These are phyloP conservation scores for Drosophila pachea DNA, from an alignment of 1,140 invertebrate species.

Conservation along the genomic window DNA sequence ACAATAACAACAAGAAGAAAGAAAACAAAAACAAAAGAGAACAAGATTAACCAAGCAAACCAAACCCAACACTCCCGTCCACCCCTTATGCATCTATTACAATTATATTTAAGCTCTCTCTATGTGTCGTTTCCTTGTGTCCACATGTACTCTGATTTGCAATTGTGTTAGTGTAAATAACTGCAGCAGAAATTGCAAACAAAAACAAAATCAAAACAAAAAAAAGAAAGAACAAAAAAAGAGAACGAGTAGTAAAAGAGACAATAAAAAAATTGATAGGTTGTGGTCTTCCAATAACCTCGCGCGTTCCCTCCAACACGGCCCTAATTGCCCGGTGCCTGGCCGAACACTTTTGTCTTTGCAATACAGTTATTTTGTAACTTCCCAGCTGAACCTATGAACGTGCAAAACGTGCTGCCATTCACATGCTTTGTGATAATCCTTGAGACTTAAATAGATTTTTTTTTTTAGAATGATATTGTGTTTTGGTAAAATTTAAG, in stretches of 20 bases:
- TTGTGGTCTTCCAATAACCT: slow-evolving; percentile 34
- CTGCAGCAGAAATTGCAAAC: slow-evolving; percentile 66
- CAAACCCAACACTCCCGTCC: not conserved
- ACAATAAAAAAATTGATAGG: slow-evolving; percentile 37
- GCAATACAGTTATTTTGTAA: slow-evolving; percentile 3
- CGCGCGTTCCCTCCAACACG: not conserved
- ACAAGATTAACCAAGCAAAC: slow-evolving; percentile 25
- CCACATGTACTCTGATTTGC: slow-evolving; percentile 1
- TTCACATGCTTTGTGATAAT: not conserved
- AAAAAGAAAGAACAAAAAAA: slow-evolving; percentile 23
- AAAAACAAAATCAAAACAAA: slow-evolving; percentile 47
- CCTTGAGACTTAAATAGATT: not conserved
- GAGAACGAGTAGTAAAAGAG: slow-evolving; percentile 3
- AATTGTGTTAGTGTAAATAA: slow-evolving; percentile 26
- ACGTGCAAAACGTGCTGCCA: slow-evolving; percentile 7
- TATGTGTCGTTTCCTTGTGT: slow-evolving; percentile 12
- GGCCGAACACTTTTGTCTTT: slow-evolving; percentile 22
- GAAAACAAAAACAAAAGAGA: slow-evolving; percentile 17
- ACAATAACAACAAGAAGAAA: slow-evolving; percentile 34
- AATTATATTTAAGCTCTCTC: slow-evolving; percentile 36
- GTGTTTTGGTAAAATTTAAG: not conserved
- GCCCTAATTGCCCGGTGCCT: slow-evolving; percentile 51
- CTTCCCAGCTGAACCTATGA: slow-evolving; percentile 19
- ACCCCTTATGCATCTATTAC: slow-evolving; percentile 4
- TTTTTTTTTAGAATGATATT: not conserved